phyloP scores from a whole-genome alignment of 1,140 invertebrate species.

The Drosophila willistoni region DNA sequence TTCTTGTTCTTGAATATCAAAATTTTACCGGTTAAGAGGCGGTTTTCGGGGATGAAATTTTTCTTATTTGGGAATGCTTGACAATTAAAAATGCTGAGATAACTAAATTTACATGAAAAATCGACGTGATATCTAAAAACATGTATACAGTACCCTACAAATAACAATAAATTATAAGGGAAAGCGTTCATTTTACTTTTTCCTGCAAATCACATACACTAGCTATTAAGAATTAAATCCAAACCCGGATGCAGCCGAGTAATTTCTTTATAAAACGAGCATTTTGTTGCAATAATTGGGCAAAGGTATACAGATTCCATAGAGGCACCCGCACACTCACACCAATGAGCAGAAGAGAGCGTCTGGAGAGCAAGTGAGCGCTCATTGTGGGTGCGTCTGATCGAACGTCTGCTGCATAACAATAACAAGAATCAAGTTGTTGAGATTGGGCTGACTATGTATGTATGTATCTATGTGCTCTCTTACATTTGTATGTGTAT shows the following conservation, averaged over 20 bases:
- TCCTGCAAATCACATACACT: conserved; percentile 32
- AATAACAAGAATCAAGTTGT: conserved; percentile 58
- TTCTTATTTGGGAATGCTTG: neutral
- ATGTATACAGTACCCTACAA: neutral
- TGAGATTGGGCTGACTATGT: conserved; percentile 28
- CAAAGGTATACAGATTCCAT: conserved; percentile 26
- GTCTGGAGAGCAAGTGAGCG: conserved; percentile 29
- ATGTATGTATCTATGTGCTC: conserved; percentile 4
- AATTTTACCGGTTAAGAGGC: no score
- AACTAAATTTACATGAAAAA: neutral
- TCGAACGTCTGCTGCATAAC: conserved; percentile 49
- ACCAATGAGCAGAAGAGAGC: conserved; percentile 10
- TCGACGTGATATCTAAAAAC: neutral
- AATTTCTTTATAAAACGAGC: conserved; percentile 51
- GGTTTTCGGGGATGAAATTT: neutral
- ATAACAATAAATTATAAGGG: neutral
- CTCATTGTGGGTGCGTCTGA: conserved; percentile 59
- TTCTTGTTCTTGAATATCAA: no score
- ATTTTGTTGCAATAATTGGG: conserved; percentile 53
- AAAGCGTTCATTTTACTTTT: conserved; percentile 1
- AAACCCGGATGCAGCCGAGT: conserved; percentile 34
- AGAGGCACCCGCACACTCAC: conserved; percentile 8
- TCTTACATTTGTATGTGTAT: neutral
- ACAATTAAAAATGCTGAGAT: neutral
- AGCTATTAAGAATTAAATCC: conserved; percentile 27